Base-by-base conservation (phyloP, 2,113 vertebrate genomes). In the Oostethus manadensis region DNA sequence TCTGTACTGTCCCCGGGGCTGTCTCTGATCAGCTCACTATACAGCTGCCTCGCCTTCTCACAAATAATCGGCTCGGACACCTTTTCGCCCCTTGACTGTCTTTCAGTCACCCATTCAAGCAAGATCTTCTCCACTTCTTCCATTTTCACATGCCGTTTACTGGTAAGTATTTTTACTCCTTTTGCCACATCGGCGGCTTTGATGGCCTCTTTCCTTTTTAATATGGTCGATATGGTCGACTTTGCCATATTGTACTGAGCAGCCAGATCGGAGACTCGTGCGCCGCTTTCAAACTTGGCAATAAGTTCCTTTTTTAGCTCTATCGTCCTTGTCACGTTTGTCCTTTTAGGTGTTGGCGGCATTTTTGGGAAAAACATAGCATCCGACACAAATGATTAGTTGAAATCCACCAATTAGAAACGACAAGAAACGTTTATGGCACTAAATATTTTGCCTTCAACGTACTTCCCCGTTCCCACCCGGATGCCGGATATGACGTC, bases 121-220 rank as follows among this genome's bases (percentile, higher is more conserved):
- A 58, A 22, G 15, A 47, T 42, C 14, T 58, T 58, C 11, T 58
- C 42, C 14, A 58, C 56, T 26, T 58, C 56, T 29, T 58, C 40
- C 56, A 58, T 44, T 18, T 10, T 23, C n/a, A 23, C 26, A 46
- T 20, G 56, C 6, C 38, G 43, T 16, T 40, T 57, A 15, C 42
- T 58, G n/a, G 42, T 58, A 13, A 58, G 42, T n/a, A 42, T 46
- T 58, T 29, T 45, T 11, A 58, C 56, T 45, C 56, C 56, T 45
- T 58, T 45, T 33, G 56, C 56, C 10, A 46, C 22, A 29, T 45
- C 44, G 8, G 44, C 42, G 4, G 40, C 42, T 46, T 58, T 58
- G 8, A 58, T 58, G 15, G 42, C 56, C 47, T 58, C 56, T 46
- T 58, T 58, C 38, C 26, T 58, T 45, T 58, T 58, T 23, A 58